Evolutionary conservation across 2,797 vertebrate genomes (phyloP).

Genomic region (Echiichthys vipera): DNA sequence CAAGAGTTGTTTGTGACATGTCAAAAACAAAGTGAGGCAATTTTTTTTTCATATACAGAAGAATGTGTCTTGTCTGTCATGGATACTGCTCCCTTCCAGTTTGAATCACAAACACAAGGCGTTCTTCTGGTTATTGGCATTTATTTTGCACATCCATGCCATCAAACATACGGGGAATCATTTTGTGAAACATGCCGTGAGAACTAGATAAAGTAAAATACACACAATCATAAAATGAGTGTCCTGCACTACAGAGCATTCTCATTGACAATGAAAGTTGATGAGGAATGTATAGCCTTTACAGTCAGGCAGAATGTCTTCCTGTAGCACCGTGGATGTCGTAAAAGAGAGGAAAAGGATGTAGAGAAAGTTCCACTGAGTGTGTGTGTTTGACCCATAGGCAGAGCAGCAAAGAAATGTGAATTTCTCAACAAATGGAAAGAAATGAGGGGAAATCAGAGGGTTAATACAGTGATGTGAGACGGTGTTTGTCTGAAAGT

Average conservation of each 20-base stretch:
- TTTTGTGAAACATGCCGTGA: no score
- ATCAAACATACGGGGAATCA: no score
- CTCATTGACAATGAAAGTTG: no score
- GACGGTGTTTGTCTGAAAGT: background rate
- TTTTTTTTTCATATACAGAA: background rate
- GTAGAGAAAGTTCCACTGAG: constrained; percentile 66
- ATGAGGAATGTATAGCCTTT: constrained; percentile 42
- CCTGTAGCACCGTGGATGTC: constrained; percentile 36
- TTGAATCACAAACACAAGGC: no score
- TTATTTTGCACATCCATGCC: no score
- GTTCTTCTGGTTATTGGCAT: no score
- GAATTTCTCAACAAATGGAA: constrained; percentile 50
- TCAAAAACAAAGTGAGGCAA: constrained; percentile 23
- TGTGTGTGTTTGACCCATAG: constrained; percentile 19
- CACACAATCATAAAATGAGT: no score
- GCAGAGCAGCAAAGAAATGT: constrained; percentile 43
- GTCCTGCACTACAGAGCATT: no score
- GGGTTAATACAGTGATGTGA: constrained; percentile 32
- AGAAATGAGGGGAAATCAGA: constrained; percentile 23
- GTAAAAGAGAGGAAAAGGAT: constrained; percentile 76
- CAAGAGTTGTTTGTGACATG: background rate
- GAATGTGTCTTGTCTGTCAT: background rate
- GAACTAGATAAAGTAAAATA: no score
- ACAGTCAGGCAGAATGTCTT: constrained; percentile 31
- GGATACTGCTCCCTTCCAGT: no score